A percentile compares a stretch with the other conserved stretches of the same genome.
Conservation (phyloP, 2,113 vertebrate genomes). For the Neolamprologus brichardi region DNA sequence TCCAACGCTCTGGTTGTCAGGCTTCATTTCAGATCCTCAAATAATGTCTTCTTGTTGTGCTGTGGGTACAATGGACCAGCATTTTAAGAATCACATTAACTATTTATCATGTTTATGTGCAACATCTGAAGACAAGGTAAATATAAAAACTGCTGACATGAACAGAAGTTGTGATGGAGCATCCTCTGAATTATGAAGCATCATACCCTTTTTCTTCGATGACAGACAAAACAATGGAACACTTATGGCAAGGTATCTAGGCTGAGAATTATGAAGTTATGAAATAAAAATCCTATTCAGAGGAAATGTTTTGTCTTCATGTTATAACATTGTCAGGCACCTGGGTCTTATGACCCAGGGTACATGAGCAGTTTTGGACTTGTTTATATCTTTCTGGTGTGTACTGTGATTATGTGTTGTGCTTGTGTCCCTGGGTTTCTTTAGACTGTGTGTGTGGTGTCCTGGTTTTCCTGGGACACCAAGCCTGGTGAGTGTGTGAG, state of each 20-base stretch:
- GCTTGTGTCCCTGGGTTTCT: not conserved
- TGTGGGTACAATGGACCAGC: not conserved
- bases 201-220: not conserved
- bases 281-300: not conserved
- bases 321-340: not conserved
- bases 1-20: conserved; percentile 16
- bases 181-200: not conserved
- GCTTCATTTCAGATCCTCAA: conserved; percentile 33
- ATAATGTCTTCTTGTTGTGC: not conserved
- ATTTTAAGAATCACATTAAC: not conserved
- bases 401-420: not conserved
- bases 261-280: not conserved
- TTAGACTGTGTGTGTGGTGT: not conserved
- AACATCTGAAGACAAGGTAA: not conserved
- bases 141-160: not conserved
- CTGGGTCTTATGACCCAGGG: not conserved
- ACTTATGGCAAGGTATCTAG: not conserved
- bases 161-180: not conserved
- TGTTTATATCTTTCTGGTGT: not conserved
- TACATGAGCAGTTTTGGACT: not conserved
- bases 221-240: not conserved
- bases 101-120: not conserved
- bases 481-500: not conserved
- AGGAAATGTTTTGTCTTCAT: not conserved
- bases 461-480: not conserved